Evolutionary conservation across 2,113 vertebrate species (phyloP).

Genomic region (Ciconia maguari): DNA sequence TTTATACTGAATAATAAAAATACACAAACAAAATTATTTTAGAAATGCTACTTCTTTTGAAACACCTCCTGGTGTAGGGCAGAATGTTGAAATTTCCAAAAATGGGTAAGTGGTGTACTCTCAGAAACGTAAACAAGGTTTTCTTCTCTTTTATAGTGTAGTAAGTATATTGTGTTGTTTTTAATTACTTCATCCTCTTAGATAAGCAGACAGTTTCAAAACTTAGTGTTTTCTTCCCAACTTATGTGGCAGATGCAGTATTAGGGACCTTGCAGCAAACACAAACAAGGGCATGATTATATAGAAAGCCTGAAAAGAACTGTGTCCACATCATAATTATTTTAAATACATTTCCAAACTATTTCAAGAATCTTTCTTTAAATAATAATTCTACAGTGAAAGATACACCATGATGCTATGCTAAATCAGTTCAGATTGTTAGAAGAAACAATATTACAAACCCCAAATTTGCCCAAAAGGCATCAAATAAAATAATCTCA

Average conservation of each 20-base stretch:
- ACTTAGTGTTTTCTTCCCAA: background rate
- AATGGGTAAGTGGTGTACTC: background rate
- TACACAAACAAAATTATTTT: background rate
- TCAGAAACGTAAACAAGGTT: background rate
- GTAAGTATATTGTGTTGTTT: background rate
- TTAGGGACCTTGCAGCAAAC: background rate
- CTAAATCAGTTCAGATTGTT: background rate
- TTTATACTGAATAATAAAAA: background rate
- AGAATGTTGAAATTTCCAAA: background rate
- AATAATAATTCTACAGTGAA: background rate
- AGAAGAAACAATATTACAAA: background rate
- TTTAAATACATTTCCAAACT: background rate
- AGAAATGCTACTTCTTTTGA: background rate
- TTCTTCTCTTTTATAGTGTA: background rate
- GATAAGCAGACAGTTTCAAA: background rate
- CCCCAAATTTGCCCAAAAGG: background rate
- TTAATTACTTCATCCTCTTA: background rate
- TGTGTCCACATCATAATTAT: background rate
- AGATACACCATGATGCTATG: background rate
- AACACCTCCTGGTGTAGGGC: background rate
- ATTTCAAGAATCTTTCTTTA: background rate
- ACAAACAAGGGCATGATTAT: background rate
- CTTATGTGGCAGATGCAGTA: background rate
- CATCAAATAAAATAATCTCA: background rate
- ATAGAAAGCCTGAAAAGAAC: background rate